Evolutionary conservation across 1,140 invertebrate species (phyloP).

Genomic region (Calycopis cecrops): DNA sequence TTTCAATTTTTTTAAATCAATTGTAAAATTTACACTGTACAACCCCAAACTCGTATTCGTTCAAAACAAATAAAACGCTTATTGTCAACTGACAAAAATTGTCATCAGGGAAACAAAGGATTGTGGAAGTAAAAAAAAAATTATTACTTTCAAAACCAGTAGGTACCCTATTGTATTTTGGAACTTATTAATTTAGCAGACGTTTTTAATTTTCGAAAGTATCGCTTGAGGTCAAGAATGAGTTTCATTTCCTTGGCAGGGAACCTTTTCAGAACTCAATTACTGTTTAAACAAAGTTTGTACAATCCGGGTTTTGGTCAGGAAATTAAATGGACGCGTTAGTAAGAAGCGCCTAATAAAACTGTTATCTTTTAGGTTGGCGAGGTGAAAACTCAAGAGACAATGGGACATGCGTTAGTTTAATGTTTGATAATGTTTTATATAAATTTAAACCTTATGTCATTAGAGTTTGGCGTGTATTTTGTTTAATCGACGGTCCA

Average conservation of each 20-base stretch:
- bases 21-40: too few species aligned
- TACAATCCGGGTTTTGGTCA: conserved; percentile 58
- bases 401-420: conserved; percentile 1
- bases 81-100: conserved; percentile 2
- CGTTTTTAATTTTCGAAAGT: conserved; percentile 6
- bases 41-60: too few species aligned
- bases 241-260: conserved; percentile 66
- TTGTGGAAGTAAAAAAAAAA: not conserved
- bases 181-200: not conserved
- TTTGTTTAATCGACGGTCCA: conserved; percentile 28
- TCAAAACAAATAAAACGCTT: conserved; percentile 2
- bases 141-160: not conserved
- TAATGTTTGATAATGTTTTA: conserved; percentile 11
- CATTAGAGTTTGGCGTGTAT: conserved; percentile 35
- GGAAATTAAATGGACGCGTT: conserved; percentile 69
- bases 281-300: conserved; percentile 68
- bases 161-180: not conserved
- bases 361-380: conserved; percentile 43
- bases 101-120: not conserved
- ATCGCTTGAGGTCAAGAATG: conserved; percentile 27
- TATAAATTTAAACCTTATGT: conserved; percentile 49
- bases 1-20: too few species aligned
- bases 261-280: conserved; percentile 65
- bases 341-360: conserved; percentile 41
- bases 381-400: not conserved